Base-by-base conservation (phyloP, 2,113 vertebrate species). In the Climacteris rufus region DNA sequence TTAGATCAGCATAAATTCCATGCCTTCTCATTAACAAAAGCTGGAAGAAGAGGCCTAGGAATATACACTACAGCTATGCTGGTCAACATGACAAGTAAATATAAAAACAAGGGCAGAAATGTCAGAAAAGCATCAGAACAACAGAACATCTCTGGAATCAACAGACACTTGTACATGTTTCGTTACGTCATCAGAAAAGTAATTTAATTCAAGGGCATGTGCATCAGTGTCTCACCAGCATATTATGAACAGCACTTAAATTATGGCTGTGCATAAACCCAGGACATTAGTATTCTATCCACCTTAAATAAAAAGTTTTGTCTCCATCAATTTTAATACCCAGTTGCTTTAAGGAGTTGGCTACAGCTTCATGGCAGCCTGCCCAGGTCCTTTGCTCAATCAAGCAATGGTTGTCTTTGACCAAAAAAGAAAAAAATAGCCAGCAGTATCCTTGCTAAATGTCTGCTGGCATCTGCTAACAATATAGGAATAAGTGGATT, bases 281-380 rank as follows among this genome's bases (percentile, higher is more conserved):
- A 84, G 90, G 91, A 94, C 71, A 92, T 97, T 95, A 93, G 95
- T 68, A 97, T 96, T 97, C 96, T 83, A 97, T 93, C 95, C 95
- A 97, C 94, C 95, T 98, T 95, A 95, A 96, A 95, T 93, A 97
- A 96, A 94, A 97, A 97, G 95, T 95, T 89, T 83, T 91, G 86
- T 96, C 91, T 96, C 92, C 95, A 97, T 97, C 96, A 96, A 91
- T 97, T 98, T 97, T 97, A 97, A 97, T 97, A 96, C 86, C 81
- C 97, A 97, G 89, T 85, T 91, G 91, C 96, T 97, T 97, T 95
- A 97, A 95, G 88, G 87, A 96, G 70, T 93, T 98, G 97, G 97
- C 98, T 95, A 94, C 76, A 83, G 94, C 57, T 96, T 91, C 61
- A 87, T 98, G 97, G 97, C 97, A 97, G 80, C 54, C 84, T 95